Percentiles rank a stretch among this genome's conserved stretches.
These are phyloP conservation scores for Elephantulus edwardii DNA, from an alignment of 2,113 vertebrate species.

Conservation along the genomic window DNA sequence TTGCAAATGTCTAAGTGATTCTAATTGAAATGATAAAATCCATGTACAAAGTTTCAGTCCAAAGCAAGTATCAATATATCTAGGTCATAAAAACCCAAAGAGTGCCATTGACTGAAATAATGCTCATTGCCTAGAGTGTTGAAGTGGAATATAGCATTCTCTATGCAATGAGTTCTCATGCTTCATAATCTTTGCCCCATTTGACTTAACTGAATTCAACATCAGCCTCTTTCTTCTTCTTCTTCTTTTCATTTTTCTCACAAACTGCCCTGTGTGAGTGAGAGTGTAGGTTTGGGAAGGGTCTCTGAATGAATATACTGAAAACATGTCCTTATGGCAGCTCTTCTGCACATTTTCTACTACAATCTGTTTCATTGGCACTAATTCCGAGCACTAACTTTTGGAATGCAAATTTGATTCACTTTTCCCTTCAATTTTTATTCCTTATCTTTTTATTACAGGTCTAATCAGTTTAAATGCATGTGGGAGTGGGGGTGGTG, in stretches of 20 bases:
- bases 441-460: not conserved
- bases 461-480: not conserved
- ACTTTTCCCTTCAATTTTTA: not conserved
- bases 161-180: not conserved
- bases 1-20: not conserved
- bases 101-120: not conserved
- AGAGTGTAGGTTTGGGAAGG: not conserved
- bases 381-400: not conserved
- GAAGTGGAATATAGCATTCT: not conserved
- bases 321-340: not conserved
- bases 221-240: not conserved
- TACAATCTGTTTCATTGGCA: constrained; percentile 16
- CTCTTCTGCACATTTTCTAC: not conserved
- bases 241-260: not conserved
- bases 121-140: not conserved
- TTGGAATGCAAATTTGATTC: constrained; percentile 25
- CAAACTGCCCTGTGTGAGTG: not conserved
- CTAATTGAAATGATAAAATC: not conserved
- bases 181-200: not conserved
- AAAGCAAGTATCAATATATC: not conserved
- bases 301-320: constrained; percentile 4
- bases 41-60: not conserved
- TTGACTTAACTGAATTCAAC: not conserved
- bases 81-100: not conserved
- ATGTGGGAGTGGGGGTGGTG: too few relatives aligned